phyloP scores from a whole-genome alignment of 2,113 vertebrate species.

The Serinus canaria region DNA sequence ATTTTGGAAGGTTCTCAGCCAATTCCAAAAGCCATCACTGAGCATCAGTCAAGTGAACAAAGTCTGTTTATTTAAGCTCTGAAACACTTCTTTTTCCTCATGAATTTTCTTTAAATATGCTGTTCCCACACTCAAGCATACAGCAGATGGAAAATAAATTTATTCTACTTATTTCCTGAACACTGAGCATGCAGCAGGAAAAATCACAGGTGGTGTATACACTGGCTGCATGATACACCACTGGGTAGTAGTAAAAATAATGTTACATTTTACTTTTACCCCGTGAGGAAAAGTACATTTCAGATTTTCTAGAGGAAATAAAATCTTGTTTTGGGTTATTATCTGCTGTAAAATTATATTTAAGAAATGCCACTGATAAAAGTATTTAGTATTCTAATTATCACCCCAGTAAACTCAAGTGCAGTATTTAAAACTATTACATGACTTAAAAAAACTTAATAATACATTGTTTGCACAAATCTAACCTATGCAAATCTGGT shows the following conservation, averaged over 20 bases:
- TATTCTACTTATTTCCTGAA: neutral
- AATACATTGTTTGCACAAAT: neutral
- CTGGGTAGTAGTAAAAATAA: neutral
- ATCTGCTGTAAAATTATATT: neutral
- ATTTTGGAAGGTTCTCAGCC: neutral
- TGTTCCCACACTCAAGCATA: neutral
- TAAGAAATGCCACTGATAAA: neutral
- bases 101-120: neutral
- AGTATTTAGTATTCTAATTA: neutral
- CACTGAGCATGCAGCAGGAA: neutral
- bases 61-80: neutral
- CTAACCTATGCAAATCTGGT: neutral
- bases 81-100: neutral
- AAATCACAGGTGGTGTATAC: neutral
- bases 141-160: neutral
- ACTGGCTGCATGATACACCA: neutral
- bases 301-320: neutral
- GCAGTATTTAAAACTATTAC: neutral
- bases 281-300: neutral
- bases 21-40: neutral
- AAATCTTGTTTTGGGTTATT: neutral
- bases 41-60: neutral
- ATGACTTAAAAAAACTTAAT: fast-evolving
- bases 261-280: neutral
- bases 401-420: neutral